Evolutionary conservation across 2,113 vertebrate species (phyloP).

Genomic region (Tiliqua scincoides): DNA sequence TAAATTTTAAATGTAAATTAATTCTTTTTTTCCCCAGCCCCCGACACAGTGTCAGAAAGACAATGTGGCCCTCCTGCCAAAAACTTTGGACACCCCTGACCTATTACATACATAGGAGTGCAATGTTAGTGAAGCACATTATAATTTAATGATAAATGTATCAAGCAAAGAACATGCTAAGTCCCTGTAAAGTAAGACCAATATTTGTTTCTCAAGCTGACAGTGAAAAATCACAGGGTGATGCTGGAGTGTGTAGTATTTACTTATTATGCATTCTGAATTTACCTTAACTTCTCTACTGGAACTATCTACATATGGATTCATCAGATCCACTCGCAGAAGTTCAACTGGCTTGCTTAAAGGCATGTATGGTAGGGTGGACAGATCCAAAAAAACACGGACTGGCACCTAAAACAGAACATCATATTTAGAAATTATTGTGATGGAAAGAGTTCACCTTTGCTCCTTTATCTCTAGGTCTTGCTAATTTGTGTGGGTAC

Average conservation of each 20-base stretch:
- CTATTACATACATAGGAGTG: too few relatives aligned
- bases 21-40: too few relatives aligned
- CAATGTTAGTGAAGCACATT: background rate
- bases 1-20: too few relatives aligned
- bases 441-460: background rate
- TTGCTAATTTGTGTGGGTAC: background rate
- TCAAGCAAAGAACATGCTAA: background rate
- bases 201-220: background rate
- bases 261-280: background rate
- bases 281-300: conserved; percentile 89
- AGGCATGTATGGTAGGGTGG: conserved; percentile 83
- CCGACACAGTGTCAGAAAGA: too few relatives aligned
- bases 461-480: background rate
- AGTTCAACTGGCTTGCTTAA: conserved; percentile 90
- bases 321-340: conserved; percentile 92
- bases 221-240: background rate
- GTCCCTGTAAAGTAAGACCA: background rate
- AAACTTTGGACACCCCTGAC: too few relatives aligned
- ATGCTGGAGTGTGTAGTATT: background rate
- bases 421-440: background rate
- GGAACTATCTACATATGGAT: conserved; percentile 80
- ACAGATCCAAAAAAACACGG: conserved; percentile 92
- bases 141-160: background rate
- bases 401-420: conserved; percentile 85
- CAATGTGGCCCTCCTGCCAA: too few relatives aligned